Evolutionary conservation across 2,888 invertebrate genomes (phyloP), one percentile per base, ranked within the genome.

Genomic region (Cyclophora albipunctata): DNA sequence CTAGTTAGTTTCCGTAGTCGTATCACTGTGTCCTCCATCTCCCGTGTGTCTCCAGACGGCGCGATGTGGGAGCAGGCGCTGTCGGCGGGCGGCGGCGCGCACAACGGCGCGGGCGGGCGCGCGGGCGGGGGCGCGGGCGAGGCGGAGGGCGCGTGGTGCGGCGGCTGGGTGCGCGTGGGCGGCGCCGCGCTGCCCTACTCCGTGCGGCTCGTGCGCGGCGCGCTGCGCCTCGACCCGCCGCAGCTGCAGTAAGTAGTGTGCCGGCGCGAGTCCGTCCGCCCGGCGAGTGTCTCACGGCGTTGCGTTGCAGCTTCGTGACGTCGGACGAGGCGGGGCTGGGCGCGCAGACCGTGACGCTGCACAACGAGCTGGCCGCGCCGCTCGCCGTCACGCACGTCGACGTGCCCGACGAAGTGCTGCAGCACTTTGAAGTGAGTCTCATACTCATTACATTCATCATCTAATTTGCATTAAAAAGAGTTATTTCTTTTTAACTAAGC

Each of bases 131-230:
- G 51, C 35, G 60, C 42, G 20, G 34, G 53, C 40, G 47, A 51
- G 52, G 37, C 62, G 37, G 33, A 61, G 42, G 47, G 59, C 42
- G 42, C 37, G 64, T 33, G 41, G 60, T 83, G 83, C 73, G 70
- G 68, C 84, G 92, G 83, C 59, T 75, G 73, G 73, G 67, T 74
- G 74, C 67, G 66, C 51, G 55, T 81, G 62, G 82, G 81, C 40
- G 71, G 73, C 64, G 77, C 78, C 49, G 68, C 67, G 52, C 58
- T 80, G 73, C 80, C 81, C 46, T 84, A 75, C 78, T 73, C 74
- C 68, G 67, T 83, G 75, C 78, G 76, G 4, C 66, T 85, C 63
- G 56, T 73, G 71, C 77, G 73, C 50, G 81, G 79, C 64, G 69
- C 75, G 58, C 69, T 80, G 50, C 53, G 49, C 45, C 60, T 71